These are phyloP conservation scores for Leiothrix lutea DNA, from an alignment of 2,113 vertebrate genomes.

Conservation along the genomic window DNA sequence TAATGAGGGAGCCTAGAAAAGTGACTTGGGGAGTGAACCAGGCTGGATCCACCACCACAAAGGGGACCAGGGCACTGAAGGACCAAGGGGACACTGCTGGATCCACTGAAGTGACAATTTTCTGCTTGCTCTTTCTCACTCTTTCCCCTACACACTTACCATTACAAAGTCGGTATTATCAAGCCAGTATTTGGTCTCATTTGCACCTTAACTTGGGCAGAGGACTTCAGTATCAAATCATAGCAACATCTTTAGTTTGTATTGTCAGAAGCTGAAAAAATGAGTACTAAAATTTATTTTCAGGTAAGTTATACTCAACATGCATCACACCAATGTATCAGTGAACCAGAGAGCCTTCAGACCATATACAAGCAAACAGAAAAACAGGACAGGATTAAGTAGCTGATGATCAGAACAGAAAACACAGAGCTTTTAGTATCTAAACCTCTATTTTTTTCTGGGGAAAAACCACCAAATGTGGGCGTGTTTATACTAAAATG, in stretches of 20 bases:
- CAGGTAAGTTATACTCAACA: background rate
- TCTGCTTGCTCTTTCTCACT: background rate
- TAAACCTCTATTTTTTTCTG: background rate
- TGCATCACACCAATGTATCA: rapidly evolving
- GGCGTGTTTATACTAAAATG: background rate
- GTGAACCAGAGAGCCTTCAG: background rate
- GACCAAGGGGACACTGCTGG: background rate
- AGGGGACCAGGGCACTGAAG: background rate
- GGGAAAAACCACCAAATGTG: background rate
- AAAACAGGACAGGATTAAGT: background rate
- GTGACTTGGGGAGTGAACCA: rapidly evolving
- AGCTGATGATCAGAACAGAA: background rate
- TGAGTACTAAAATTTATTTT: background rate
- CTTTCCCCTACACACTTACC: background rate
- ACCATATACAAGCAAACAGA: background rate
- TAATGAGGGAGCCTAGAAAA: rapidly evolving
- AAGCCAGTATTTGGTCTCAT: background rate
- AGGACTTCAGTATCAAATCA: background rate
- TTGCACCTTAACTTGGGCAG: background rate
- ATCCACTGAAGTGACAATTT: background rate
- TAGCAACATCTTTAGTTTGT: background rate
- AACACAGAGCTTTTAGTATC: background rate
- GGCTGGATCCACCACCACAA: background rate
- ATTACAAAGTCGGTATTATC: rapidly evolving
- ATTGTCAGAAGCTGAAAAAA: background rate